A percentile compares a stretch with the other conserved stretches of the same genome.
These are phyloP conservation scores for Drosophila miranda DNA, from an alignment of 1,140 invertebrate species.

Conservation along the genomic window DNA sequence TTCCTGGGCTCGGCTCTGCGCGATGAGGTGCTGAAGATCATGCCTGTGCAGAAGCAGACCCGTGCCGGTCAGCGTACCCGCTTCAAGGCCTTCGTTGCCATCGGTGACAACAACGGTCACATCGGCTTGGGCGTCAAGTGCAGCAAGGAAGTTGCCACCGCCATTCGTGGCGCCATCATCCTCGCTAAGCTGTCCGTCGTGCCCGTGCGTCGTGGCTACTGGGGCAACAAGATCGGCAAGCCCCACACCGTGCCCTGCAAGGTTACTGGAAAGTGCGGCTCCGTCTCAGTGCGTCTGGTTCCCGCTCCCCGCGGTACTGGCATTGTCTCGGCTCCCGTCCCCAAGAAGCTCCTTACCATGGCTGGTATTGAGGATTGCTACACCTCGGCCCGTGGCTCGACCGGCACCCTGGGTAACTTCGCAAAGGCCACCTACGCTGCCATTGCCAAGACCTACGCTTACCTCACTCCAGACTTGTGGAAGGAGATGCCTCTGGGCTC, in stretches of 20 bases:
- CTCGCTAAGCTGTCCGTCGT: slow-evolving; percentile 99
- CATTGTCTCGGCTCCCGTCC: slow-evolving; percentile 99
- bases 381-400: slow-evolving; percentile 97
- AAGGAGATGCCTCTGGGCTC: slow-evolving; percentile 94
- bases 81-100: slow-evolving; percentile 97
- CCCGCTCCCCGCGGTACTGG: slow-evolving; percentile 99
- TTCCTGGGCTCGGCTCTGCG: slow-evolving; percentile 96
- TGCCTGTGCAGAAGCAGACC: slow-evolving; percentile 99
- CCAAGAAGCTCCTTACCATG: slow-evolving; percentile 99
- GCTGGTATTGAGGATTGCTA: slow-evolving; percentile 99
- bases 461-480: slow-evolving; percentile 99
- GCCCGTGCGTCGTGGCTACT: slow-evolving; percentile 99
- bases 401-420: slow-evolving; percentile 99
- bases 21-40: slow-evolving; percentile 99
- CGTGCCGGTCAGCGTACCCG: slow-evolving; percentile 99
- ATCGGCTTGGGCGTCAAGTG: slow-evolving; percentile 99
- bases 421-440: slow-evolving; percentile 99
- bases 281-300: slow-evolving; percentile 97
- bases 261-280: slow-evolving; percentile 99
- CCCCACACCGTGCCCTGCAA: slow-evolving; percentile 99
- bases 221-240: slow-evolving; percentile 99
- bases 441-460: slow-evolving; percentile 99
- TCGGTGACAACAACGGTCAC: slow-evolving; percentile 99
- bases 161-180: slow-evolving; percentile 99
- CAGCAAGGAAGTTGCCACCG: slow-evolving; percentile 99